Conservation (phyloP, 2,113 vertebrate genomes). For the Recurvirostra avosetta region DNA sequence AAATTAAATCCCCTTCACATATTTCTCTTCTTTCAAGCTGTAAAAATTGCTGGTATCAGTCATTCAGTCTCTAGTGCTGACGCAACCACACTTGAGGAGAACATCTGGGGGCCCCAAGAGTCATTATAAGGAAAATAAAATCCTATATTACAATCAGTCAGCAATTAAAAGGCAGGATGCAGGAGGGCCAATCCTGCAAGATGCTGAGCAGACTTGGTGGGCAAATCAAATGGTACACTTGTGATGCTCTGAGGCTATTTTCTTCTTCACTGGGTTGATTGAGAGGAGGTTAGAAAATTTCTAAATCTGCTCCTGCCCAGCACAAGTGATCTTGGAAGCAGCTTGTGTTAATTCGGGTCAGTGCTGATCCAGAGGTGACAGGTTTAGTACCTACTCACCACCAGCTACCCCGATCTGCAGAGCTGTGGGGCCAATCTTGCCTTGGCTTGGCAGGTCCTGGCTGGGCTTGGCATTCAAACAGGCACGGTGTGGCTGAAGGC, state of each 20-base stretch:
- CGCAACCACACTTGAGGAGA: slow-evolving; percentile 57
- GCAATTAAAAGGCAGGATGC: slow-evolving; percentile 64
- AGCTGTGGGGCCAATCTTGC: background rate
- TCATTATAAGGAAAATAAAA: slow-evolving; percentile 63
- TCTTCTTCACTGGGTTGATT: background rate
- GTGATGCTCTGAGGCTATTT: background rate
- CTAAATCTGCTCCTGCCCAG: background rate
- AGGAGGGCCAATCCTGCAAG: slow-evolving; percentile 39
- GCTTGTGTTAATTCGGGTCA: background rate
- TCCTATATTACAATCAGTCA: slow-evolving; percentile 55
- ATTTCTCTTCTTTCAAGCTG: slow-evolving; percentile 60
- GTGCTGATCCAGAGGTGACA: background rate
- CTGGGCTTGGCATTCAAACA: background rate
- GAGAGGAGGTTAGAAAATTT: background rate
- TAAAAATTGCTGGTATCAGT: slow-evolving; percentile 67
- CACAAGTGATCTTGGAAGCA: background rate
- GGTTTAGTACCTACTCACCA: background rate
- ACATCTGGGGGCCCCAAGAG: slow-evolving; percentile 64
- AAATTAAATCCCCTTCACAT: slow-evolving; percentile 65
- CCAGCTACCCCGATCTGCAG: accelerated
- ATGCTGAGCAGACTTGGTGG: slow-evolving; percentile 43
- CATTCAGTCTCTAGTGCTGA: slow-evolving; percentile 61
- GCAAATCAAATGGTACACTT: slow-evolving; percentile 20
- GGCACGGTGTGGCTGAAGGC: background rate
- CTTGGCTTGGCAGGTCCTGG: background rate